phyloP scores from a whole-genome alignment of 2,113 vertebrate species.

The Grammomys surdaster region DNA sequence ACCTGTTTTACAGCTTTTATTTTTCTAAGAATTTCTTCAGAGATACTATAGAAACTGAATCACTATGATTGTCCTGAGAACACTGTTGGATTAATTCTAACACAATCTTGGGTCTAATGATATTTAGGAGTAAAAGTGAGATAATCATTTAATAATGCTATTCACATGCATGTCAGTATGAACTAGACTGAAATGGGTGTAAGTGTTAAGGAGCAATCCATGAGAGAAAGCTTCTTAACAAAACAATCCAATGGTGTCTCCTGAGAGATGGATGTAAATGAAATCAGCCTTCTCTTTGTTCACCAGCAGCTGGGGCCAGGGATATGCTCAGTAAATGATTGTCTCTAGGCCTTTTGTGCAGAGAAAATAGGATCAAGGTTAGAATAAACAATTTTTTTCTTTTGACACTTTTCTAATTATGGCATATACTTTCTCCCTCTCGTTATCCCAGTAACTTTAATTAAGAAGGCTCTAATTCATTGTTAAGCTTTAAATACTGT shows the following conservation, averaged over 20 bases:
- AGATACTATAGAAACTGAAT: neutral
- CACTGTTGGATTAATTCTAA: slow-evolving; percentile 32
- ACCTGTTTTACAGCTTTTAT: neutral
- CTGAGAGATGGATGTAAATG: slow-evolving; percentile 61
- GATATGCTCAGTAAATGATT: slow-evolving; percentile 31
- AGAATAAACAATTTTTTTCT: slow-evolving; percentile 74
- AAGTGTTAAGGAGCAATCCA: slow-evolving; percentile 78
- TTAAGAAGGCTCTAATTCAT: slow-evolving; percentile 59
- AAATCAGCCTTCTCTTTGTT: slow-evolving; percentile 62
- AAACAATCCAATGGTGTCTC: neutral
- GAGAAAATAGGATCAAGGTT: slow-evolving; percentile 69
- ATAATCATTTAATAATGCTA: neutral
- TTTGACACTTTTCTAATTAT: slow-evolving; percentile 67
- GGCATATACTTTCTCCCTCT: slow-evolving; percentile 54
- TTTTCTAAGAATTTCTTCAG: neutral
- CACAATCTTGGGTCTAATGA: neutral
- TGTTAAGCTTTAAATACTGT: slow-evolving; percentile 56
- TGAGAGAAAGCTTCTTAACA: slow-evolving; percentile 70
- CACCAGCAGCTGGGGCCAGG: slow-evolving; percentile 6
- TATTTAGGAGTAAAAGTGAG: slow-evolving; percentile 17
- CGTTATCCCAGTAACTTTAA: slow-evolving; percentile 70
- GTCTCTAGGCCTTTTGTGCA: slow-evolving; percentile 56
- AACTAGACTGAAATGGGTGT: slow-evolving; percentile 49
- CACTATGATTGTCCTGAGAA: neutral
- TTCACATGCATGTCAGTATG: slow-evolving; percentile 12